Percentiles rank a stretch among this genome's conserved stretches.
These are phyloP conservation scores for Dolichoris vasculosae DNA, from an alignment of 1,140 invertebrate genomes.

Conservation along the genomic window DNA sequence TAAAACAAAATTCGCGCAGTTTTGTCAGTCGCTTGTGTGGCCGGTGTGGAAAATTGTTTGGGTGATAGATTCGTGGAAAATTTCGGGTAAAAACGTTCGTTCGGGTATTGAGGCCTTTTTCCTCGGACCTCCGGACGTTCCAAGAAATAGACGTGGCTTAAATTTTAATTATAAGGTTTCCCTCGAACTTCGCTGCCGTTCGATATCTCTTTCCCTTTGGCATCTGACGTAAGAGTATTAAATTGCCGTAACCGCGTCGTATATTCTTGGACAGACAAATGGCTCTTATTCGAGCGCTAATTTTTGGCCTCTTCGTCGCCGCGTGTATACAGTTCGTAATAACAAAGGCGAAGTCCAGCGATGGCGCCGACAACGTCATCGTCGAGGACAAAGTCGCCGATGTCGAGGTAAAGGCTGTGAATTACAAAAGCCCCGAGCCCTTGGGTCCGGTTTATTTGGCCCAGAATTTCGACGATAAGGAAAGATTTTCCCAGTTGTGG, in stretches of 20 bases:
- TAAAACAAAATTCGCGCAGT: no score
- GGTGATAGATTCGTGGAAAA: no score
- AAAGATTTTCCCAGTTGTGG: conserved; percentile 87
- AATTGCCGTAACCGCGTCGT: neutral
- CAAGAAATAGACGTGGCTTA: neutral
- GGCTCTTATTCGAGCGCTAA: conserved; percentile 1
- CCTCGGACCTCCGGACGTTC: neutral
- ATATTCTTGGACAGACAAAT: neutral
- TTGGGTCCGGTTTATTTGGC: conserved; percentile 83
- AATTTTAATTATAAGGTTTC: conserved; percentile 24
- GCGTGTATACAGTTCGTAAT: neutral
- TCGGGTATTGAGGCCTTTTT: no score
- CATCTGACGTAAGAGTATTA: neutral
- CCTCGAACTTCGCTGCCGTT: neutral
- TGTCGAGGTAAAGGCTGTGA: conserved; percentile 33
- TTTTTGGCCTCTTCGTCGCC: conserved; percentile 19
- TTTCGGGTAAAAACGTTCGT: no score
- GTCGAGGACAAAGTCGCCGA: conserved; percentile 53
- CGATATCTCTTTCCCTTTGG: neutral
- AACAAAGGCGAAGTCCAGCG: neutral
- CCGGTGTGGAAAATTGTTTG: no score
- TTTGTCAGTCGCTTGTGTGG: neutral
- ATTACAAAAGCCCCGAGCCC: conserved; percentile 77
- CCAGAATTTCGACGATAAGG: conserved; percentile 91
- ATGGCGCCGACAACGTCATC: conserved; percentile 32